These are phyloP conservation scores for Sthenelais limicola DNA, from an alignment of 2,888 invertebrate species.

Conservation along the genomic window DNA sequence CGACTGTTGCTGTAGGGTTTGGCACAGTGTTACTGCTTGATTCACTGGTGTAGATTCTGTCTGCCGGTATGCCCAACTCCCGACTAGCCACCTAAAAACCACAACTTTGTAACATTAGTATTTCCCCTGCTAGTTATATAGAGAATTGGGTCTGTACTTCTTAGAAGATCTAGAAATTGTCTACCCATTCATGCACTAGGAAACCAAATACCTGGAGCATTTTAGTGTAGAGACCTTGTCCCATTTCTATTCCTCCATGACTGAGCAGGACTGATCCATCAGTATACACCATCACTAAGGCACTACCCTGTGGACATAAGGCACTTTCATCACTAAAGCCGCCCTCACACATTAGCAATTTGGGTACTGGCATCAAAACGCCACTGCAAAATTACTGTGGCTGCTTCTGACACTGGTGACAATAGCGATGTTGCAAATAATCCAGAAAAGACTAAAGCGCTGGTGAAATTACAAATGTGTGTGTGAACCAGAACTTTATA, in stretches of 20 bases:
- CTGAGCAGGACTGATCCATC: constrained; percentile 87
- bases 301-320: constrained; percentile 82
- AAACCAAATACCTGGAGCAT: constrained; percentile 87
- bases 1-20: constrained; percentile 68
- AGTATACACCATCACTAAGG: constrained; percentile 82
- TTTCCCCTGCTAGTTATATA: too few relatives aligned
- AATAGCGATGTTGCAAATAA: too few relatives aligned
- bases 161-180: background rate
- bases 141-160: background rate
- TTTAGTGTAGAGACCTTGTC: constrained; percentile 96
- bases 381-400: too few relatives aligned
- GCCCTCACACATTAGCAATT: background rate
- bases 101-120: too few relatives aligned
- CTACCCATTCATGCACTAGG: too few relatives aligned
- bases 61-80: constrained; percentile 59
- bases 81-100: constrained; percentile 65
- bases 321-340: background rate
- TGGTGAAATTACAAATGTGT: too few relatives aligned
- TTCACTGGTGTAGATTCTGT: constrained; percentile 65
- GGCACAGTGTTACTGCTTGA: constrained; percentile 66
- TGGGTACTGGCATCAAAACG: too few relatives aligned
- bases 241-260: constrained; percentile 95
- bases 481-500: too few relatives aligned
- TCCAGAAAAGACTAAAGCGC: too few relatives aligned
- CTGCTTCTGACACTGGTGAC: too few relatives aligned